Base-by-base conservation (phyloP, 2,113 vertebrate species). In the Chascanopsetta lugubris region DNA sequence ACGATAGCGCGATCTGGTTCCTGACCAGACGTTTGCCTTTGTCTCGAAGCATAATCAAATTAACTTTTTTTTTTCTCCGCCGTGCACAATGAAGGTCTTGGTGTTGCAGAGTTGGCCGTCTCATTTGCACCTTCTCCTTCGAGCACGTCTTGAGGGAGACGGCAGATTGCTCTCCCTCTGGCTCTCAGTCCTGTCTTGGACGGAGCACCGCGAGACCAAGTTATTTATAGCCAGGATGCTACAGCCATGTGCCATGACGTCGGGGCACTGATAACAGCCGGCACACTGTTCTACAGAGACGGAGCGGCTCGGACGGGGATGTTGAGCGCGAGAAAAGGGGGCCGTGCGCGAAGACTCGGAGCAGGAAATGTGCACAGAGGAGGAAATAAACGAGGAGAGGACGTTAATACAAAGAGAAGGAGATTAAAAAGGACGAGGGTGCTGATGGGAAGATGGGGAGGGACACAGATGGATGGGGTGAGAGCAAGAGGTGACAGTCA, bases 111-210 rank as follows among this genome's bases (percentile, higher is more conserved):
- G 70, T 75, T 32, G 63, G 42, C 72, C 27, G 46, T 68, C 66
- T 69, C 50, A 80, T 86, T 85, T 55, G 70, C 63, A 46, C 74
- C 68, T 61, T 67, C 38, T 54, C 76, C 63, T 81, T 50, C 11
- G 4, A 84, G 82, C 75, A 22, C 73, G 55, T 77, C 85, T 82
- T 58, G 75, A 79, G 79, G 84, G 80, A 88, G 87, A 88, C 81
- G 43, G 71, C 89, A 90, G 87, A 88, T 86, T 89, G 87, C 82
- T 30, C 69, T 86, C 87, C 83, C 84, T 85, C 80, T 89, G 83
- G 84, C 79, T 80, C 75, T 68, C 36, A 2, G 74, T 70, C 69
- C 69, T 48, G 79, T 72, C 82, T 86, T 87, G 80, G 82, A 84
- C 75, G 3, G 75, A 73, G 64, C 67, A 32, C 77, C 42, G 69